Evolutionary conservation across 2,113 vertebrate species (phyloP).

Genomic region (Ictidomys tridecemlineatus): DNA sequence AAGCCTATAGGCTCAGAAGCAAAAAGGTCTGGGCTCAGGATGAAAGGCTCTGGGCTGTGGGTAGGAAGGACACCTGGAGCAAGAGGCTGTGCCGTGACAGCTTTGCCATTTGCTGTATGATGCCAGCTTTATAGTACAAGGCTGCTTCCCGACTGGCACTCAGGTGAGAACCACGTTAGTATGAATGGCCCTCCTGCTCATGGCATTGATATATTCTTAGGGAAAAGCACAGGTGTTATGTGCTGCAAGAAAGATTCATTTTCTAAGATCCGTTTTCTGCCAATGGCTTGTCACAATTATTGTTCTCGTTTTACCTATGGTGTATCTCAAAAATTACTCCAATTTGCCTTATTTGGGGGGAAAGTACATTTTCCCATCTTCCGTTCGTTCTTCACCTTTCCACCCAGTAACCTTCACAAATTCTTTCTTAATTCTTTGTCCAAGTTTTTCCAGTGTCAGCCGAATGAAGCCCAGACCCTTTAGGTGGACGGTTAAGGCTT

Average conservation of each 20-base stretch:
- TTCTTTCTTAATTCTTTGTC: background rate
- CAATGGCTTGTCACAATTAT: rapidly evolving
- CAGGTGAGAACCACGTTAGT: rapidly evolving
- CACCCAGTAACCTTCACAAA: background rate
- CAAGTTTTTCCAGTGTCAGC: background rate
- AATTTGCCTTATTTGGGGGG: background rate
- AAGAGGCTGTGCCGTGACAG: rapidly evolving
- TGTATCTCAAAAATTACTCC: background rate
- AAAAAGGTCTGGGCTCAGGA: rapidly evolving
- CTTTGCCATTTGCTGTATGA: rapidly evolving
- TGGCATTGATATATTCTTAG: no score
- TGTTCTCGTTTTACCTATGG: background rate
- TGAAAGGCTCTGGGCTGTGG: no score
- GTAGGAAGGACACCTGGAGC: no score
- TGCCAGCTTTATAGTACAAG: rapidly evolving
- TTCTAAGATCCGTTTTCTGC: background rate
- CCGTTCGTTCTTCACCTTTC: background rate
- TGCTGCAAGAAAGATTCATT: background rate
- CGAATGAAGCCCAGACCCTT: background rate
- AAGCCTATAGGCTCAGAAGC: background rate
- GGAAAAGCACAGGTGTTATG: background rate
- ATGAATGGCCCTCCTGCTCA: rapidly evolving
- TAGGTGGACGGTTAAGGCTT: no score
- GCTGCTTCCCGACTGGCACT: rapidly evolving
- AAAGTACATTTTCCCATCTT: background rate